Percentiles rank a stretch among this genome's conserved stretches.
These are phyloP conservation scores for Bufo gargarizans DNA, from an alignment of 2,113 vertebrate species.

Conservation along the genomic window DNA sequence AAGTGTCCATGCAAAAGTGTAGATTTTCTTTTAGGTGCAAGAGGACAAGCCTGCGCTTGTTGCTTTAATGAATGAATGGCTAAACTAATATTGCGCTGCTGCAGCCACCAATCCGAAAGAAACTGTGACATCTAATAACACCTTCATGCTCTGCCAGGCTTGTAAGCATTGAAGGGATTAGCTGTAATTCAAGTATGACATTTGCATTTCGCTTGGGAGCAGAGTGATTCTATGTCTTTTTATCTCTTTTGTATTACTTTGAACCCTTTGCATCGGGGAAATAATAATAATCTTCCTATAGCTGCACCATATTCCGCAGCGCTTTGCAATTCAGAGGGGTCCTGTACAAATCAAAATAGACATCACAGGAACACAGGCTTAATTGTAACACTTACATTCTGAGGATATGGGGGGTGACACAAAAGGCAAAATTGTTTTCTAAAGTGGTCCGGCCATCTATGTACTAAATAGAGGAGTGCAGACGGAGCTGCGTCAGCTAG, in stretches of 20 bases:
- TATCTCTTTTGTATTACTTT: neutral
- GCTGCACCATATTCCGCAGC: too few relatives aligned
- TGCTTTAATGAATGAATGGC: neutral
- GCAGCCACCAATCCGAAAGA: conserved; percentile 22
- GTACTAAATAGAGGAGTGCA: too few relatives aligned
- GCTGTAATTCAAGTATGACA: conserved; percentile 45
- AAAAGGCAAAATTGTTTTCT: too few relatives aligned
- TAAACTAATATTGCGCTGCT: conserved; percentile 5
- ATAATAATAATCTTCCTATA: neutral
- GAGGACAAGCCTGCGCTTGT: conserved; percentile 9
- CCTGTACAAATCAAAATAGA: too few relatives aligned
- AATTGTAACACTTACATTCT: too few relatives aligned
- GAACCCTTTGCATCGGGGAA: neutral
- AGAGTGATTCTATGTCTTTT: neutral
- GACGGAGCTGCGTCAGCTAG: too few relatives aligned
- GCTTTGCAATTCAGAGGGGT: too few relatives aligned
- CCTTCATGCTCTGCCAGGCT: conserved; percentile 51
- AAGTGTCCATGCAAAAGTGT: neutral
- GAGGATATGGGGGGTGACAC: too few relatives aligned
- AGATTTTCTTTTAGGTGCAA: neutral
- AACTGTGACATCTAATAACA: conserved; percentile 36
- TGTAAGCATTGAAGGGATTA: conserved; percentile 37
- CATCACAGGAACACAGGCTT: too few relatives aligned
- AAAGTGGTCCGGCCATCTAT: too few relatives aligned
- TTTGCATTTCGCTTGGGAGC: conserved; percentile 41